phyloP scores from a whole-genome alignment of 1,140 invertebrate species.

The Adelges cooleyi region DNA sequence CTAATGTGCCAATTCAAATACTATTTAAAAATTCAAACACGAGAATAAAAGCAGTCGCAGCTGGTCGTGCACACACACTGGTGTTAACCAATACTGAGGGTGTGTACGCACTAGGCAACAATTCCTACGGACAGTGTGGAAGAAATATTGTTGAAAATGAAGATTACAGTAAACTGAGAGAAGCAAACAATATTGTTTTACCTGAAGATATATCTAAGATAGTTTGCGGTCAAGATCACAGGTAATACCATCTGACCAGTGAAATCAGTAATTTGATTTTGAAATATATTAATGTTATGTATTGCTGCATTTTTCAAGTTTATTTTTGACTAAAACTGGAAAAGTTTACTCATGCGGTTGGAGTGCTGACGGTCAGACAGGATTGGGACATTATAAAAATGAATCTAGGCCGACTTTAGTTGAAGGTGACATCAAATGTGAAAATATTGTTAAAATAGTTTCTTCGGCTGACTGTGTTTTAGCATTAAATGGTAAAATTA shows the following conservation, averaged over 20 bases:
- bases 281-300: not conserved
- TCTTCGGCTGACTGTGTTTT: slow-evolving; percentile 75
- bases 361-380: slow-evolving; percentile 91
- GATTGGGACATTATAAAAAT: slow-evolving; percentile 55
- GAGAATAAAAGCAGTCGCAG: slow-evolving; percentile 50
- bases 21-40: slow-evolving; percentile 47
- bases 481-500: slow-evolving; percentile 64
- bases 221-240: slow-evolving; percentile 81
- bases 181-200: slow-evolving; percentile 51
- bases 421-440: slow-evolving; percentile 67
- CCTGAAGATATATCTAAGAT: slow-evolving; percentile 57
- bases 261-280: too few species aligned
- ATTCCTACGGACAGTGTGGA: slow-evolving; percentile 90
- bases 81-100: slow-evolving; percentile 66
- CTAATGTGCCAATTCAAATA: slow-evolving; percentile 62
- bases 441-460: slow-evolving; percentile 70
- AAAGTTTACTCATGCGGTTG: slow-evolving; percentile 81
- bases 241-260: too few species aligned
- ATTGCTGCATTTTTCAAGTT: slow-evolving; percentile 43
- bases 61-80: slow-evolving; percentile 77
- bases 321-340: slow-evolving; percentile 69
- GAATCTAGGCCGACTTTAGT: slow-evolving; percentile 46
- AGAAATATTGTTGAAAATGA: slow-evolving; percentile 66
- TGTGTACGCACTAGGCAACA: slow-evolving; percentile 79
- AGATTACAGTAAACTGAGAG: slow-evolving; percentile 52